A percentile compares a stretch with the other conserved stretches of the same genome.
These are phyloP conservation scores for Gallinago undulata DNA, from an alignment of 2,113 vertebrate genomes.

Conservation along the genomic window DNA sequence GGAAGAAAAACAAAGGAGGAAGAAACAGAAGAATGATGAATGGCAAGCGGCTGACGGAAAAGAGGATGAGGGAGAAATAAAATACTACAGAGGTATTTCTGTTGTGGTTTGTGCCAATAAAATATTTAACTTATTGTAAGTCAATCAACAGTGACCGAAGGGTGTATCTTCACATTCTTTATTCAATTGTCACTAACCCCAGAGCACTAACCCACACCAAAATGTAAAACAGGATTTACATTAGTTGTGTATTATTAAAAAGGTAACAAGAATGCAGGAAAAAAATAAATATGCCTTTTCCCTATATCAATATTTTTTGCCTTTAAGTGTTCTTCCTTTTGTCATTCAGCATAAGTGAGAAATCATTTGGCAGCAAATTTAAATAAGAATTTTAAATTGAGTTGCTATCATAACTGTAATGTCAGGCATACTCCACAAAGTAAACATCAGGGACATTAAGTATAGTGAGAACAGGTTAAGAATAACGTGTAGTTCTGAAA, in stretches of 20 bases:
- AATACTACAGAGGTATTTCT: background rate
- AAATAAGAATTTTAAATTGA: background rate
- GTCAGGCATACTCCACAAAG: background rate
- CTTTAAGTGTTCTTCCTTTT: background rate
- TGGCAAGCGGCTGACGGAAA: background rate
- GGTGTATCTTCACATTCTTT: background rate
- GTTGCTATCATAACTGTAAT: background rate
- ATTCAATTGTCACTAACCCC: background rate
- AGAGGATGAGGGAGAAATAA: background rate
- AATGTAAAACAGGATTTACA: background rate
- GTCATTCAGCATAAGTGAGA: background rate
- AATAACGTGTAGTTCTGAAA: background rate
- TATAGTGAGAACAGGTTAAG: background rate
- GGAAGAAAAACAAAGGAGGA: constrained; percentile 33
- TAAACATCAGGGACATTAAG: background rate
- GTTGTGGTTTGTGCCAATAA: background rate
- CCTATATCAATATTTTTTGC: background rate
- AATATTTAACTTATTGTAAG: background rate
- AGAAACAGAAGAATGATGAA: constrained; percentile 32
- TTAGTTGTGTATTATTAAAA: background rate
- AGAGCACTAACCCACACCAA: background rate
- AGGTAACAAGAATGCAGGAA: background rate
- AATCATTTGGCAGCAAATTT: background rate
- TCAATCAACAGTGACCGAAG: background rate
- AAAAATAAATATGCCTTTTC: background rate